Evolutionary conservation across 2,797 vertebrate genomes (phyloP).

Genomic region (Eleutherodactylus coqui): DNA sequence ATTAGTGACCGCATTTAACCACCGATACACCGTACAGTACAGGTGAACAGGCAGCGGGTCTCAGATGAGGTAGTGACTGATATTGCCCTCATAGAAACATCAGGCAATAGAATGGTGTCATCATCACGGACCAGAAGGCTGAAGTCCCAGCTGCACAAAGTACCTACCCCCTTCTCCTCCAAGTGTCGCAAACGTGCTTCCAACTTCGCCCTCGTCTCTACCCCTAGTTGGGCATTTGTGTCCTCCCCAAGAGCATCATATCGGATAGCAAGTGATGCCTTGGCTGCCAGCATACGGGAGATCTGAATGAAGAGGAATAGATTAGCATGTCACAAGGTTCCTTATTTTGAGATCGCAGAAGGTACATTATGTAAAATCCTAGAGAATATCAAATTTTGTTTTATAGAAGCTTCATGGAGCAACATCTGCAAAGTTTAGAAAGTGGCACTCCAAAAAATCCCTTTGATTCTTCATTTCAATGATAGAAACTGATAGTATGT

Average conservation of each 20-base stretch:
- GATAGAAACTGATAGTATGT: no score
- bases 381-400: not conserved
- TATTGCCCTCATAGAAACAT: conserved; percentile 56
- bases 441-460: no score
- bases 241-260: conserved; percentile 96
- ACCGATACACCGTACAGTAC: no score
- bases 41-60: conserved; percentile 9
- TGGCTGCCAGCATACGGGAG: conserved; percentile 96
- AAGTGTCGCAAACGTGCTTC: conserved; percentile 88
- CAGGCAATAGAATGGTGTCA: conserved; percentile 45
- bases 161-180: conserved; percentile 93
- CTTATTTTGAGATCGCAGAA: not conserved
- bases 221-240: conserved; percentile 90
- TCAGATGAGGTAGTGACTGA: conserved; percentile 65
- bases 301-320: conserved; percentile 77
- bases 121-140: conserved; percentile 45
- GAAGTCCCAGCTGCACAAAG: not conserved
- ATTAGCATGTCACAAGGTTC: conserved; percentile 3
- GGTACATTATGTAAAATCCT: not conserved
- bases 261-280: conserved; percentile 89
- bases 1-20: not conserved
- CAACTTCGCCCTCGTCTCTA: conserved; percentile 92
- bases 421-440: no score
- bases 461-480: no score
- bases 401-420: no score